Conservation (phyloP, 2,113 vertebrate species). For the Charina bottae region DNA sequence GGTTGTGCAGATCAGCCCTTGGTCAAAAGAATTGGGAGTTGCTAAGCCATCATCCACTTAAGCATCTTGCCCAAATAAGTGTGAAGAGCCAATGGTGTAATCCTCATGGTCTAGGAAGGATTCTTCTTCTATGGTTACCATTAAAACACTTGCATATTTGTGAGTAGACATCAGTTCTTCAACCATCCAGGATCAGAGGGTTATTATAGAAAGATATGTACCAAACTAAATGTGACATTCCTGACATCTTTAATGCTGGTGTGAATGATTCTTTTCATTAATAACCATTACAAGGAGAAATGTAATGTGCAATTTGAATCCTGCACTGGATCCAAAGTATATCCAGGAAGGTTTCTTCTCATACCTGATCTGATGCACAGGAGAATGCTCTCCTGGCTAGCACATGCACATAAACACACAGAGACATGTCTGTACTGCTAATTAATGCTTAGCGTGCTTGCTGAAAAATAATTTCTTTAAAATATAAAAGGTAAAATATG, state of each 20-base stretch:
- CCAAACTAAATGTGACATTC: not conserved
- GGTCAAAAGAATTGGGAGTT: not conserved
- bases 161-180: not conserved
- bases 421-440: not conserved
- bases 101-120: not conserved
- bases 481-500: not conserved
- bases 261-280: not conserved
- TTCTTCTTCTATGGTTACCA: not conserved
- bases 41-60: not conserved
- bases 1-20: not conserved
- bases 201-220: not conserved
- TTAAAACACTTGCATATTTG: not conserved
- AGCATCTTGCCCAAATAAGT: not conserved
- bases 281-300: not conserved
- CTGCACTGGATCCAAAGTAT: not conserved
- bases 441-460: not conserved
- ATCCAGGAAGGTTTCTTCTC: not conserved
- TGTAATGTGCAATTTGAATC: not conserved
- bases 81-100: not conserved
- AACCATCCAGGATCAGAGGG: not conserved
- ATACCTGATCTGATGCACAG: not conserved
- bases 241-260: not conserved
- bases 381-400: not conserved
- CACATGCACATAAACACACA: not conserved
- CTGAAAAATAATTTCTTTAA: not conserved